Conservation (phyloP, 2,113 vertebrate species). For the Zapus hudsonius region DNA sequence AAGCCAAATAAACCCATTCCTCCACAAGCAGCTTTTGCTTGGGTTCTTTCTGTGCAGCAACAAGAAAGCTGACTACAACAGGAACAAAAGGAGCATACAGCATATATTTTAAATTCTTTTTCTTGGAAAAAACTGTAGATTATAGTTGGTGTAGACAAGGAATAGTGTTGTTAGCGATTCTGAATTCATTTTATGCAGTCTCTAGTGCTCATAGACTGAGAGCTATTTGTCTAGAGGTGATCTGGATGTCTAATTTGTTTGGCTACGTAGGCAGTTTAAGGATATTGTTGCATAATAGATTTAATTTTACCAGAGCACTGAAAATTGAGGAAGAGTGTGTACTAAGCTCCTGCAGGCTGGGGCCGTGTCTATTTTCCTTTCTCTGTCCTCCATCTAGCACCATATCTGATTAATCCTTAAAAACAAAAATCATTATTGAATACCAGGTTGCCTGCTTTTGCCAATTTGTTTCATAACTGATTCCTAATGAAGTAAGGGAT, state of each 20-base stretch:
- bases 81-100: neutral
- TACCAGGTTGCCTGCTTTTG: neutral
- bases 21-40: too few relatives aligned
- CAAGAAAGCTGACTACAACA: too few relatives aligned
- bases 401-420: neutral
- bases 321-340: neutral
- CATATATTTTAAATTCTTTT: slow-evolving; percentile 30
- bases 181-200: neutral
- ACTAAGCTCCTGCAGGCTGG: neutral
- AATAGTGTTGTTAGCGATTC: slow-evolving; percentile 18
- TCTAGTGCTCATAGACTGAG: neutral
- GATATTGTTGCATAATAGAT: neutral
- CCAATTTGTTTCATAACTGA: slow-evolving; percentile 23
- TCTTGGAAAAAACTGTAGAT: neutral
- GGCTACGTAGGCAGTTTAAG: slow-evolving; percentile 11
- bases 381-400: neutral
- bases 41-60: too few relatives aligned
- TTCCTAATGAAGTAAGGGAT: slow-evolving; percentile 27
- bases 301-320: neutral
- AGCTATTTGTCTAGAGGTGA: neutral
- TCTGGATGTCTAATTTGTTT: neutral
- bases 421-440: neutral
- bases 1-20: too few relatives aligned
- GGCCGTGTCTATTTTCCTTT: neutral
- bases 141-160: neutral